A percentile compares a stretch with the other conserved stretches of the same genome.
Evolutionary conservation across 2,888 invertebrate species (phyloP).

Genomic region (Ichneumoninae sp.): DNA sequence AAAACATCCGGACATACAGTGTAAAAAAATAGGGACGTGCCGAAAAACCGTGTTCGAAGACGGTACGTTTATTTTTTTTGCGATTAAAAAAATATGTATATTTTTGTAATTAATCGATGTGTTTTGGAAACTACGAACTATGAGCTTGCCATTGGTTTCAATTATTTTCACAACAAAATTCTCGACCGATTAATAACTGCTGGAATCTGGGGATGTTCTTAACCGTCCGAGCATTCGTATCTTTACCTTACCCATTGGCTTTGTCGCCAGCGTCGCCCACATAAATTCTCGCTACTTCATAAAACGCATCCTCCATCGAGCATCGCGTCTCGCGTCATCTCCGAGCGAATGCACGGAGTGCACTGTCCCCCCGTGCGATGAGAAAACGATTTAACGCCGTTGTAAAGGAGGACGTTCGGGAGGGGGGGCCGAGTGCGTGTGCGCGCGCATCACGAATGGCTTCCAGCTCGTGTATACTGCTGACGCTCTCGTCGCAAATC

Average conservation of each 20-base stretch:
- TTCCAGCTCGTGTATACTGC: constrained; percentile 61
- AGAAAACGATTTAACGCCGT: constrained; percentile 5
- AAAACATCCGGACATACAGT: no score
- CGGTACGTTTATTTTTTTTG: no score
- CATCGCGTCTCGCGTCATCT: constrained; percentile 30
- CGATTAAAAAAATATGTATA: no score
- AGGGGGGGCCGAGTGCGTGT: constrained; percentile 24
- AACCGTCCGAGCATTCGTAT: no score
- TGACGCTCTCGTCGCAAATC: constrained; percentile 63
- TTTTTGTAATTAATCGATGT: no score
- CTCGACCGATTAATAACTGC: no score
- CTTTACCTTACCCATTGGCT: not conserved
- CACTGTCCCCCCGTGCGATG: constrained; percentile 24
- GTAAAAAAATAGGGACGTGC: no score
- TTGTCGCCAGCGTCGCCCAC: not conserved
- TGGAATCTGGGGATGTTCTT: no score
- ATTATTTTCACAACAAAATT: no score
- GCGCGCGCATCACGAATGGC: constrained; percentile 68
- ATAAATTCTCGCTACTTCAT: not conserved
- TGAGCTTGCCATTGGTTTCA: no score
- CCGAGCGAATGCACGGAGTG: constrained; percentile 48
- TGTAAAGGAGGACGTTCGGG: not conserved
- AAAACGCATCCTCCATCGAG: not conserved
- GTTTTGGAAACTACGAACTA: no score
- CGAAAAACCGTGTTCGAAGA: no score